phyloP scores from a whole-genome alignment of 2,113 vertebrate genomes.

The Entomyzon cyanotis region DNA sequence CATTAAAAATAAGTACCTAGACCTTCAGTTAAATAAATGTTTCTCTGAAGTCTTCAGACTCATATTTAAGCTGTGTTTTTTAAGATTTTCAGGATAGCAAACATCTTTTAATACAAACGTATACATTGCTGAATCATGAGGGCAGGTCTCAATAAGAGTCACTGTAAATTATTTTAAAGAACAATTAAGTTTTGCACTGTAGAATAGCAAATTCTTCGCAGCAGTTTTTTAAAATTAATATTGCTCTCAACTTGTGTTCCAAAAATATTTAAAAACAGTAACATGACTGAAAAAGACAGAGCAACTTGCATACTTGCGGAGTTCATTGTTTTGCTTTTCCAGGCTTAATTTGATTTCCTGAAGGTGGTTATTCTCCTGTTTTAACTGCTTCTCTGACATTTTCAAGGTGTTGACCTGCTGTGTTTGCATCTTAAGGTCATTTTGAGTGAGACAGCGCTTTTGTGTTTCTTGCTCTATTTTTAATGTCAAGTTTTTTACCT shows the following conservation, averaged over 20 bases:
- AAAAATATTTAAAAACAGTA: neutral
- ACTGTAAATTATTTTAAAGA: neutral
- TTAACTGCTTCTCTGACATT: slow-evolving; percentile 95
- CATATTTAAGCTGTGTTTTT: neutral
- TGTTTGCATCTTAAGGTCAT: slow-evolving; percentile 94
- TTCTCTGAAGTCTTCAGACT: neutral
- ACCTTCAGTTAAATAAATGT: neutral
- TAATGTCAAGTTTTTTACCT: slow-evolving; percentile 94
- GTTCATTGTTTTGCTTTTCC: slow-evolving; percentile 95
- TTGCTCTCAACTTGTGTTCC: neutral
- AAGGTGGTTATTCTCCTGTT: slow-evolving; percentile 95
- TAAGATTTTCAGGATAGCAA: neutral
- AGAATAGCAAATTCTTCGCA: neutral
- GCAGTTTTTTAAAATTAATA: neutral
- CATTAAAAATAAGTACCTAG: neutral
- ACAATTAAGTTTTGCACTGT: neutral
- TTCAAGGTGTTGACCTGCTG: slow-evolving; percentile 90
- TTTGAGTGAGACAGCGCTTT: slow-evolving; percentile 93
- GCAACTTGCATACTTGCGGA: slow-evolving; percentile 86
- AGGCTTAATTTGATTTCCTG: slow-evolving; percentile 91
- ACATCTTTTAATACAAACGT: neutral
- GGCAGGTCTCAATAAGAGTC: neutral
- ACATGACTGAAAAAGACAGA: neutral
- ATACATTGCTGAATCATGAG: neutral
- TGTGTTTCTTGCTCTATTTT: slow-evolving; percentile 98